Percentiles rank a stretch among this genome's conserved stretches.
These are phyloP conservation scores for Nasua narica DNA, from an alignment of 2,797 vertebrate genomes.

Conservation along the genomic window DNA sequence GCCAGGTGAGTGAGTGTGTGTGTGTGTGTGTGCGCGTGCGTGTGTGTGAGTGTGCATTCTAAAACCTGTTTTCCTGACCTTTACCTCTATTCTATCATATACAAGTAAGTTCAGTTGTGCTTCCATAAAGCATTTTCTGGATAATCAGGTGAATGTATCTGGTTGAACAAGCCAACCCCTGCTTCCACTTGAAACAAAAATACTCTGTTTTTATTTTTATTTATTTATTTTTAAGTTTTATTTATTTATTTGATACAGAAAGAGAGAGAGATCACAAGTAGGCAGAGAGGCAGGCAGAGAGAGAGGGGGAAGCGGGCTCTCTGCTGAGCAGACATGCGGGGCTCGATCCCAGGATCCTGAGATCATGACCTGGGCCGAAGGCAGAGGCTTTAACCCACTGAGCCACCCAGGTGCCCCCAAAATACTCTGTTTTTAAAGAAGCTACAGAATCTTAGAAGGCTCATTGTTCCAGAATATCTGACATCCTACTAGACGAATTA, in stretches of 20 bases:
- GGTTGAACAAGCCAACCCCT: not conserved
- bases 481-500: not conserved
- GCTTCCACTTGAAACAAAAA: not conserved
- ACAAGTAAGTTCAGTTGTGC: constrained; percentile 45
- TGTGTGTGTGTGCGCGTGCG: not conserved
- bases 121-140: constrained; percentile 10
- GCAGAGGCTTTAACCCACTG: too few relatives aligned
- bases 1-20: not conserved
- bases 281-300: too few relatives aligned
- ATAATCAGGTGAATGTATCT: not conserved
- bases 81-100: constrained; percentile 23
- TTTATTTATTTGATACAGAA: too few relatives aligned
- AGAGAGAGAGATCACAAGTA: too few relatives aligned
- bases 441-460: not conserved
- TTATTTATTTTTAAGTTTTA: too few relatives aligned
- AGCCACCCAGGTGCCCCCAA: too few relatives aligned
- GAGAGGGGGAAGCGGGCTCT: too few relatives aligned
- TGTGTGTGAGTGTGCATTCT: too few relatives aligned
- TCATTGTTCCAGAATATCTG: not conserved
- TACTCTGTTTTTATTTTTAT: not conserved
- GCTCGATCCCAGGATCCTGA: too few relatives aligned
- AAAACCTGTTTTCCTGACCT: not conserved
- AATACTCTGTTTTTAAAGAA: constrained; percentile 9
- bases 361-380: too few relatives aligned
- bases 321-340: too few relatives aligned